Conservation (phyloP, 1,140 invertebrate genomes). For the Acromyrmex echinatior region DNA sequence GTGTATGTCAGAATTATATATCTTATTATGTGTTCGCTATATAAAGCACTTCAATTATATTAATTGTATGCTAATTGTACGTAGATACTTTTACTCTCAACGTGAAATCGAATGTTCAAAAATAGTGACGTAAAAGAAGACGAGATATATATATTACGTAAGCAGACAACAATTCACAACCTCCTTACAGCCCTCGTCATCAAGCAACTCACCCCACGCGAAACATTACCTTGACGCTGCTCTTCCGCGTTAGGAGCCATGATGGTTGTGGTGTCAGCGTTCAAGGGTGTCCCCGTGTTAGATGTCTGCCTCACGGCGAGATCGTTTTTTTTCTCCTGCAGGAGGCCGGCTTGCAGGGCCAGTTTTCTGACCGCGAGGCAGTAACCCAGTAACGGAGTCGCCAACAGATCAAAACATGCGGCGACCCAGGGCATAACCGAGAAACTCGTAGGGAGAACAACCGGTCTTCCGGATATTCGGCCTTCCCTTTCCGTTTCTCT, state of each 20-base stretch:
- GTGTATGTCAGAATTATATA: background rate
- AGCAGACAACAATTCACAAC: background rate
- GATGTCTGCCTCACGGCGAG: slow-evolving; percentile 26
- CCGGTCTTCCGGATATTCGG: background rate
- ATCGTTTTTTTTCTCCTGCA: slow-evolving; percentile 68
- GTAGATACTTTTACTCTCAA: too few species aligned
- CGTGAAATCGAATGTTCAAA: background rate
- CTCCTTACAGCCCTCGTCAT: background rate
- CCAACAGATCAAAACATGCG: slow-evolving; percentile 82
- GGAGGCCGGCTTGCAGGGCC: slow-evolving; percentile 80
- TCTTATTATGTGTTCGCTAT: background rate
- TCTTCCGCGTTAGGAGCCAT: slow-evolving; percentile 69
- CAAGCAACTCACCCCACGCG: background rate
- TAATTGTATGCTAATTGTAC: background rate
- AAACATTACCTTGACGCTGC: slow-evolving; percentile 66
- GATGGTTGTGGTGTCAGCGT: background rate
- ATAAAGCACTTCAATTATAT: background rate
- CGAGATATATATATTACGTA: slow-evolving; percentile 7
- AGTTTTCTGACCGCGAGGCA: slow-evolving; percentile 81
- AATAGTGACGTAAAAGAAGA: background rate
- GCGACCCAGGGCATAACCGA: slow-evolving; percentile 84
- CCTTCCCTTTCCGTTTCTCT: background rate
- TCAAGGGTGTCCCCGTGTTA: background rate
- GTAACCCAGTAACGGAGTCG: slow-evolving; percentile 80
- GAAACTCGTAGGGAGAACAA: background rate